Evolutionary conservation across 1,140 invertebrate species (phyloP).

Genomic region (Drosophila sucinea): DNA sequence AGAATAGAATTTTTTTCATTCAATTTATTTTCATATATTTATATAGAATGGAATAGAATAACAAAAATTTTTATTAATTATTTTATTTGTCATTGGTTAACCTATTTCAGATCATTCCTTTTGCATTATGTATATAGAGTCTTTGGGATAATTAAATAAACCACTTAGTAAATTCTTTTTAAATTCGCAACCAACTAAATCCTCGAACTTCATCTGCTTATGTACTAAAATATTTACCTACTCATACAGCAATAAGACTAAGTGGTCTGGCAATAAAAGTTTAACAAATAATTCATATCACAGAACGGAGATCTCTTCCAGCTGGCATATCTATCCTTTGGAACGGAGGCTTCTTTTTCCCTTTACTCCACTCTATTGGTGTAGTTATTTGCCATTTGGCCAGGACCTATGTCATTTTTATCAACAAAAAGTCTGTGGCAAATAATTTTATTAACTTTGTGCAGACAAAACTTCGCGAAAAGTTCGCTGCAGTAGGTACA

Average conservation of each 20-base stretch:
- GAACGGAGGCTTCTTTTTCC: not conserved
- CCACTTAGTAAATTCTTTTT: not conserved
- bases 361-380: conserved; percentile 24
- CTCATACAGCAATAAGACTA: not conserved
- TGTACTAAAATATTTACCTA: too few relatives aligned
- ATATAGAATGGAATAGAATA: too few relatives aligned
- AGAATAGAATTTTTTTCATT: too few relatives aligned
- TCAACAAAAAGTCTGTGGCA: conserved; percentile 72
- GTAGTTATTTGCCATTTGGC: conserved; percentile 66
- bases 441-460: conserved; percentile 80
- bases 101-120: too few relatives aligned
- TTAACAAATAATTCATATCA: conserved; percentile 10
- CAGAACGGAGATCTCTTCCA: not conserved
- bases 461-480: conserved; percentile 68
- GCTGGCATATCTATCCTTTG: not conserved
- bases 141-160: too few relatives aligned
- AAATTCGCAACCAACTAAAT: not conserved
- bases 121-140: too few relatives aligned
- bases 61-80: too few relatives aligned
- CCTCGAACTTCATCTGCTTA: not conserved
- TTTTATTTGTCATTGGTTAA: too few relatives aligned
- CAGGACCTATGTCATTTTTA: conserved; percentile 73
- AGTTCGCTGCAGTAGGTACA: conserved; percentile 62
- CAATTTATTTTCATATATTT: too few relatives aligned
- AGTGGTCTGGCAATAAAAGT: conserved; percentile 8